A percentile compares a stretch with the other conserved stretches of the same genome.
phyloP scores from a whole-genome alignment of 1,140 invertebrate genomes.

The Bradynema listronoti region DNA sequence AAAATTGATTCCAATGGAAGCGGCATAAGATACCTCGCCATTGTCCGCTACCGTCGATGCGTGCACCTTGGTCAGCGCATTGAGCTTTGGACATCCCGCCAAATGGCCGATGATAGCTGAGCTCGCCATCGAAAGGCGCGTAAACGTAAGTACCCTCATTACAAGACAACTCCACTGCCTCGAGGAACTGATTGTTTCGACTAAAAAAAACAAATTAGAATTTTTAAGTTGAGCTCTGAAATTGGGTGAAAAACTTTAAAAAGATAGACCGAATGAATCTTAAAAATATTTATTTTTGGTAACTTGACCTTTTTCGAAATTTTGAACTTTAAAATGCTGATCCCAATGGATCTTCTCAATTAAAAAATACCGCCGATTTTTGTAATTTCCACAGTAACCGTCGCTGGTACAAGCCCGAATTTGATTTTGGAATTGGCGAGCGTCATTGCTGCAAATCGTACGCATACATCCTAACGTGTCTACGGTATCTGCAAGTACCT shows the following conservation, averaged over 20 bases:
- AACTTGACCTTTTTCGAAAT: too few species aligned
- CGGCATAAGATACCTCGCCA: slow-evolving; percentile 39
- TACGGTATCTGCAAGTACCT: too few species aligned
- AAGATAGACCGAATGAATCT: too few species aligned
- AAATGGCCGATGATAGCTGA: slow-evolving; percentile 49
- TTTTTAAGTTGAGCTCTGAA: too few species aligned
- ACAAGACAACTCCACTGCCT: slow-evolving; percentile 49
- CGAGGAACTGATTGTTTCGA: slow-evolving; percentile 41
- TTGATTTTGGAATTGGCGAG: background rate
- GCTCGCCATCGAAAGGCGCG: slow-evolving; percentile 53
- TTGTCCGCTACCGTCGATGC: slow-evolving; percentile 53
- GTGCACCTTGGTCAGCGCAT: slow-evolving; percentile 51
- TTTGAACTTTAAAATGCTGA: background rate
- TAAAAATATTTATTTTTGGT: too few species aligned
- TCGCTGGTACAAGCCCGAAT: slow-evolving; percentile 9
- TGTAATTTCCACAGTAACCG: slow-evolving; percentile 20
- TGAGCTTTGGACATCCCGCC: slow-evolving; percentile 41
- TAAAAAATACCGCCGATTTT: slow-evolving; percentile 1
- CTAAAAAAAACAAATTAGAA: slow-evolving; percentile 36
- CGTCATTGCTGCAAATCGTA: slow-evolving; percentile 20
- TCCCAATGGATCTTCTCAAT: background rate
- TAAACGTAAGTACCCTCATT: slow-evolving; percentile 28
- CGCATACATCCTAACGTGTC: too few species aligned
- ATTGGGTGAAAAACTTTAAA: too few species aligned
- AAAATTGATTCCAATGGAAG: background rate